These are phyloP conservation scores for Sparidentex hasta DNA, from an alignment of 2,797 vertebrate genomes.

Conservation along the genomic window DNA sequence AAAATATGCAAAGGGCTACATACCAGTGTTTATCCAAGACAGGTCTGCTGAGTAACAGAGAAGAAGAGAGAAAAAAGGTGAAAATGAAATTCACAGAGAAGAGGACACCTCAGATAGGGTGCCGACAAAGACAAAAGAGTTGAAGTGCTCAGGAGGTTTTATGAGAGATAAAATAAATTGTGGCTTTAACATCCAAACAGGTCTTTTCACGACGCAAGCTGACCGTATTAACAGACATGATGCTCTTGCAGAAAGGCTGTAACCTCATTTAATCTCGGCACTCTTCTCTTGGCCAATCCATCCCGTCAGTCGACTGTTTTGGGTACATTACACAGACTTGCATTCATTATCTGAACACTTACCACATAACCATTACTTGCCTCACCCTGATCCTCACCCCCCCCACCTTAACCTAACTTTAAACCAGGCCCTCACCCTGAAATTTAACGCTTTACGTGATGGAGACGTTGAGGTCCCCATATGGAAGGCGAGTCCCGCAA, in stretches of 20 bases:
- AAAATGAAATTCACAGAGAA: conserved; percentile 35
- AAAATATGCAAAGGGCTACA: conserved; percentile 60
- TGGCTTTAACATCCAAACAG: neutral
- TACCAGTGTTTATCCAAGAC: conserved; percentile 84
- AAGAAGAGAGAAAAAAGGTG: conserved; percentile 55
- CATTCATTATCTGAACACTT: neutral
- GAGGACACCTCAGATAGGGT: neutral
- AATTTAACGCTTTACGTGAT: too few relatives aligned
- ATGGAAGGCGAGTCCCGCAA: too few relatives aligned
- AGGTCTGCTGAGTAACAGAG: conserved; percentile 72
- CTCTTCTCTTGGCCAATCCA: neutral
- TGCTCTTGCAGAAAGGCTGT: neutral
- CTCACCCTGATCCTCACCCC: too few relatives aligned
- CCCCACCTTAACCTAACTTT: too few relatives aligned
- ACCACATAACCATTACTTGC: neutral
- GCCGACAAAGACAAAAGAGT: neutral
- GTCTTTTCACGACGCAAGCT: neutral
- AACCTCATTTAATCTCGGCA: neutral
- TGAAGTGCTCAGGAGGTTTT: neutral
- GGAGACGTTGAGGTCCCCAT: too few relatives aligned
- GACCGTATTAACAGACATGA: neutral
- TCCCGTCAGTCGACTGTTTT: neutral
- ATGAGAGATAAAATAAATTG: neutral
- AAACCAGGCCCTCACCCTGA: neutral
- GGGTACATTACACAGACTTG: neutral